These are phyloP conservation scores for Ochropacha duplaris DNA, from an alignment of 2,888 invertebrate genomes.

Conservation along the genomic window DNA sequence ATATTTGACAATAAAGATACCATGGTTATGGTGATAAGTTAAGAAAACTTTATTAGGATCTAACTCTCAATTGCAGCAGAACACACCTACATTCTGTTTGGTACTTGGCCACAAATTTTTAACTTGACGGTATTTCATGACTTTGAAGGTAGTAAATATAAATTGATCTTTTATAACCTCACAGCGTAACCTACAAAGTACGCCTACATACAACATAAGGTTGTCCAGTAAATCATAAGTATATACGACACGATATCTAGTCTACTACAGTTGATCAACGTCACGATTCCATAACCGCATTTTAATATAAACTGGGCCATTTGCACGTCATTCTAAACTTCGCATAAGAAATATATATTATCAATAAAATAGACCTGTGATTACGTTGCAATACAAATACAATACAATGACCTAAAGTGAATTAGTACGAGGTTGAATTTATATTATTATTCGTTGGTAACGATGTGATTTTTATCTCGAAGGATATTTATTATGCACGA, in stretches of 20 bases:
- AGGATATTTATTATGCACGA: too few species aligned
- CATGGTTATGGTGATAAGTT: too few species aligned
- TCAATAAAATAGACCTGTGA: constrained; percentile 29
- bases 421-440: not conserved
- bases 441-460: not conserved
- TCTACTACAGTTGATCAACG: constrained; percentile 1
- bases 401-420: not conserved
- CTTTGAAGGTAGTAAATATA: too few species aligned
- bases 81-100: too few species aligned
- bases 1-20: too few species aligned
- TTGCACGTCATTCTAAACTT: constrained; percentile 37
- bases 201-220: not conserved
- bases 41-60: too few species aligned
- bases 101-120: too few species aligned
- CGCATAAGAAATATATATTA: constrained; percentile 18
- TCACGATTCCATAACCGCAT: constrained; percentile 33
- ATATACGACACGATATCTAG: not conserved
- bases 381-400: not conserved
- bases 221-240: not conserved
- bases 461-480: not conserved
- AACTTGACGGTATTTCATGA: too few species aligned
- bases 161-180: not conserved
- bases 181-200: not conserved
- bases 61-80: too few species aligned
- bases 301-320: constrained; percentile 34